Conservation (phyloP, 2,888 invertebrate species). For the Limnephilus rhombicus region DNA sequence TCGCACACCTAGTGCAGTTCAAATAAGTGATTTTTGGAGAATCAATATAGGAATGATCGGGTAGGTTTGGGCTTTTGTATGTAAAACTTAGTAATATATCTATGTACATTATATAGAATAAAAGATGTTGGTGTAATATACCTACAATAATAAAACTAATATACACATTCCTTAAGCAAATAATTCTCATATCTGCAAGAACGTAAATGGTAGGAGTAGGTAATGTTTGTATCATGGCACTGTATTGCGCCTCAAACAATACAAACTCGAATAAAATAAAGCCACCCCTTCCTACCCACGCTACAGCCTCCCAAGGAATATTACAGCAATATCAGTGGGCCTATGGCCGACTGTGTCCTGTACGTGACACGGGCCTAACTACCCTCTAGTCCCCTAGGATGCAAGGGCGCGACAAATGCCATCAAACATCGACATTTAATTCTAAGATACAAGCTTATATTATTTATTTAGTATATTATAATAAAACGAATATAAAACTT, state of each 20-base stretch:
- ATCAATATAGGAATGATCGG: too few relatives aligned
- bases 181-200: neutral
- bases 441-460: neutral
- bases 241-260: conserved; percentile 14
- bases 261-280: conserved; percentile 15
- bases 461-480: too few relatives aligned
- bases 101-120: too few relatives aligned
- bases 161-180: neutral
- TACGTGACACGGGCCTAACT: conserved; percentile 46
- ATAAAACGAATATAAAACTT: too few relatives aligned
- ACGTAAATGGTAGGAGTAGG: neutral
- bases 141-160: neutral
- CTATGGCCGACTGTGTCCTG: conserved; percentile 40
- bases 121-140: too few relatives aligned
- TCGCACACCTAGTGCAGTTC: too few relatives aligned
- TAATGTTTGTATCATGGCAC: neutral
- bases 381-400: neutral
- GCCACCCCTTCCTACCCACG: neutral
- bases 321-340: conserved; percentile 34
- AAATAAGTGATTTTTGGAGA: too few relatives aligned
- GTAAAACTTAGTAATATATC: too few relatives aligned
- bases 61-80: too few relatives aligned
- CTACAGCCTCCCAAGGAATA: conserved; percentile 30
- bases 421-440: neutral
- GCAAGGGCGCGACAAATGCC: neutral